Conservation (phyloP, 2,113 vertebrate species). For the Copsychus sechellarum region DNA sequence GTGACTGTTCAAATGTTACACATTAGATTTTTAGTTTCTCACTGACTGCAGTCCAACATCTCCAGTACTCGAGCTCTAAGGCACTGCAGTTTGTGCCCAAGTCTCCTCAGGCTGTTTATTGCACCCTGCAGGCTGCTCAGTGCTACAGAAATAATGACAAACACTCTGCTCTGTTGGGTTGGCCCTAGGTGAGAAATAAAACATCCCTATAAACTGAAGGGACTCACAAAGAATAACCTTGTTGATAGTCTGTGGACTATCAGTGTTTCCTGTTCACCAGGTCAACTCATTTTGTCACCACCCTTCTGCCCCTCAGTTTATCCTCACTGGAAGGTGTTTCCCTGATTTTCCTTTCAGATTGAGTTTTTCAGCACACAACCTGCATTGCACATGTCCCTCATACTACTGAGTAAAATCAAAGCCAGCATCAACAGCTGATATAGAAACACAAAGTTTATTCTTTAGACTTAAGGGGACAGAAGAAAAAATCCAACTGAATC, state of each 20-base stretch:
- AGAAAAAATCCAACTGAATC: background rate
- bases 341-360: background rate
- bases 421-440: background rate
- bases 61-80: background rate
- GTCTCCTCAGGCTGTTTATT: background rate
- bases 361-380: background rate
- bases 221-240: background rate
- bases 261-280: background rate
- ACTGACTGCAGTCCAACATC: background rate
- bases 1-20: background rate
- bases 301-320: background rate
- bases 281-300: background rate
- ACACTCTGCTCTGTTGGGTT: background rate
- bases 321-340: background rate
- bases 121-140: background rate
- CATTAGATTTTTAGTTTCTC: background rate
- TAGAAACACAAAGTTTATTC: background rate
- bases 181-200: background rate
- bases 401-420: background rate
- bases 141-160: background rate
- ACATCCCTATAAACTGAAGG: background rate
- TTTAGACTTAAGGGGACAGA: background rate
- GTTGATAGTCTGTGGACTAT: background rate
- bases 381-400: fast-evolving
- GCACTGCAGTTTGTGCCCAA: background rate